Percentiles rank a stretch among this genome's conserved stretches.
Conservation (phyloP, 37 sponge, comb jelly and placozoan species). For the Beroe forskalii region DNA sequence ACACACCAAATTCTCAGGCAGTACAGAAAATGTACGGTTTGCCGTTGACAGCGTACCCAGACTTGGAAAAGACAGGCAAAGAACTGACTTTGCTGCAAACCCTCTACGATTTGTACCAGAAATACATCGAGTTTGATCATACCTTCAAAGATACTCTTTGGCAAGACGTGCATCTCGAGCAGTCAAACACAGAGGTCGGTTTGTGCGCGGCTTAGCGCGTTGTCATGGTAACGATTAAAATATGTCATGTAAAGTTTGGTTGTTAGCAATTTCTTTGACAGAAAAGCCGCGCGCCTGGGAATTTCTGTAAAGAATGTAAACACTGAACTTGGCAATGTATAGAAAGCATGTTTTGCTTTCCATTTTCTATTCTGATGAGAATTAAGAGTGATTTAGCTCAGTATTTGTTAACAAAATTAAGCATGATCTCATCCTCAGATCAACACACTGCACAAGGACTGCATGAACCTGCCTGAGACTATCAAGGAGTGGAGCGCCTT, state of each 20-base stretch:
- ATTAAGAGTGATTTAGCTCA: too few species aligned
- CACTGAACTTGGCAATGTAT: too few species aligned
- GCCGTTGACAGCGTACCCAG: slow-evolving; percentile 74
- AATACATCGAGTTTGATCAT: slow-evolving; percentile 79
- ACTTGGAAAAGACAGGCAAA: slow-evolving; percentile 78
- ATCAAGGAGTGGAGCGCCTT: slow-evolving; percentile 84
- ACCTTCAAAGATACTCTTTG: slow-evolving; percentile 83
- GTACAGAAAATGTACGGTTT: slow-evolving; percentile 84
- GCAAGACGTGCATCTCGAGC: slow-evolving; percentile 80
- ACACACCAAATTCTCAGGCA: too few species aligned
- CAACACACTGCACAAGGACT: slow-evolving; percentile 24
- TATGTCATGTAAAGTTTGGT: slow-evolving; percentile 19
- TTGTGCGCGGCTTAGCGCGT: slow-evolving; percentile 18
- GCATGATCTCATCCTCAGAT: too few species aligned
- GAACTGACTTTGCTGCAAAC: slow-evolving; percentile 75
- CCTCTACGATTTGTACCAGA: slow-evolving; percentile 79
- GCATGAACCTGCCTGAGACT: slow-evolving; percentile 72
- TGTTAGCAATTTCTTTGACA: slow-evolving; percentile 65
- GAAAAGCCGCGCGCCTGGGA: slow-evolving; percentile 33
- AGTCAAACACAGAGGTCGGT: slow-evolving; percentile 69
- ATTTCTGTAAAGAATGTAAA: too few species aligned
- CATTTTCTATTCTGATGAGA: too few species aligned
- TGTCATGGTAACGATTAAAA: slow-evolving; percentile 38
- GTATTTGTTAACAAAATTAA: too few species aligned
- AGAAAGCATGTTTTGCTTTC: too few species aligned